Percentiles rank a stretch among this genome's conserved stretches.
Conservation (phyloP, 2,888 invertebrate genomes). For the Trichogramma dendrolimi region DNA sequence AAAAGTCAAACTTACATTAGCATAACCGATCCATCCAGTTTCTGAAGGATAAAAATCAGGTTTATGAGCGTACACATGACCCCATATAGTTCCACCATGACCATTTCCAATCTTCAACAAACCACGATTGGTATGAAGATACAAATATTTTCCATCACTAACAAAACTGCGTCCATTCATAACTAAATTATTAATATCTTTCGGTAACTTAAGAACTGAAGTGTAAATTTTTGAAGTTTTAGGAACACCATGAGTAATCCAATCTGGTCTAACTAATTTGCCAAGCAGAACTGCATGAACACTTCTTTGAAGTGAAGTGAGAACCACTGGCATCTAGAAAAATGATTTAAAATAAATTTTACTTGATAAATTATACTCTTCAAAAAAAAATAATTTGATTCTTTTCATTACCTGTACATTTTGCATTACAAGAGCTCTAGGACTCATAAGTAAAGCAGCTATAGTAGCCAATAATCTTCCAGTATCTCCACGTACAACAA, state of each 20-base stretch:
- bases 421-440: slow-evolving; percentile 71
- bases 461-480: slow-evolving; percentile 84
- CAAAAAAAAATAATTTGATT: slow-evolving; percentile 12
- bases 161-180: slow-evolving; percentile 64
- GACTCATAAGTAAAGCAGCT: slow-evolving; percentile 82
- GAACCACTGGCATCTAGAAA: slow-evolving; percentile 73
- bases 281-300: slow-evolving; percentile 85
- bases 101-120: slow-evolving; percentile 93
- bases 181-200: slow-evolving; percentile 53
- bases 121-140: slow-evolving; percentile 78
- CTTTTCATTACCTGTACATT: slow-evolving; percentile 65
- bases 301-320: slow-evolving; percentile 81
- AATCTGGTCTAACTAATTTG: slow-evolving; percentile 77
- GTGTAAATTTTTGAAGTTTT: slow-evolving; percentile 69
- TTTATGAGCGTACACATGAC: slow-evolving; percentile 82
- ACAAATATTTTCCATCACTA: slow-evolving; percentile 87
- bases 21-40: slow-evolving; percentile 81
- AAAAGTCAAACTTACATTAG: slow-evolving; percentile 61
- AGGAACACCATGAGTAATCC: slow-evolving; percentile 85
- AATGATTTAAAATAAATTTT: slow-evolving; percentile 20
- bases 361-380: neutral
- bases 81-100: slow-evolving; percentile 86
- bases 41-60: slow-evolving; percentile 78
- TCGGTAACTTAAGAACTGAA: slow-evolving; percentile 58
- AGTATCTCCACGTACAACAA: slow-evolving; percentile 89